phyloP scores from a whole-genome alignment of 2,797 vertebrate species.

The Manis pentadactyla region DNA sequence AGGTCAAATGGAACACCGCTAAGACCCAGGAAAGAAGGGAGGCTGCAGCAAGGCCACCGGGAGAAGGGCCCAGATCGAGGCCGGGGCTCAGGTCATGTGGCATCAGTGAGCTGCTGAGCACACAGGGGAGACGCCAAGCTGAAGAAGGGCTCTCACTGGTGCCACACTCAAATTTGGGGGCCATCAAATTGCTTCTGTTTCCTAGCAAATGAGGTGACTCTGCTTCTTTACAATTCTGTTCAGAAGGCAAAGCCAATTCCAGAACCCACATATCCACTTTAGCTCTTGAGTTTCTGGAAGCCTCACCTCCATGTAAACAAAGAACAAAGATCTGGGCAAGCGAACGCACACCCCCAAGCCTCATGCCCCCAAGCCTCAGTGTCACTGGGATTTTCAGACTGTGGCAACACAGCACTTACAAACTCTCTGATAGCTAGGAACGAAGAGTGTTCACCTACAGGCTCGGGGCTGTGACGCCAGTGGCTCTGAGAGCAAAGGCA shows the following conservation, averaged over 20 bases:
- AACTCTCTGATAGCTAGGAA: neutral
- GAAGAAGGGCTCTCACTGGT: neutral
- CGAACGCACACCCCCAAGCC: neutral
- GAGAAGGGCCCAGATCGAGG: neutral
- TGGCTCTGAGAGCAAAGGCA: neutral
- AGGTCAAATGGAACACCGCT: neutral
- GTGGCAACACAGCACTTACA: neutral
- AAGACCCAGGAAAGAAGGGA: slow-evolving; percentile 21
- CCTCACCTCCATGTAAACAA: slow-evolving; percentile 26
- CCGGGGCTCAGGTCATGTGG: neutral
- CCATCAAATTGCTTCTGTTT: neutral
- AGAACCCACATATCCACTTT: neutral
- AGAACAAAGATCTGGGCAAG: neutral
- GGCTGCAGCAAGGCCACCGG: neutral
- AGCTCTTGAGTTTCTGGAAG: neutral
- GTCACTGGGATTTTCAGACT: neutral
- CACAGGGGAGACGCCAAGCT: neutral
- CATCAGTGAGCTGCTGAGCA: neutral
- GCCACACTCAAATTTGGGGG: neutral
- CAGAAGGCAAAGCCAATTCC: slow-evolving; percentile 37
- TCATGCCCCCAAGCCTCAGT: neutral
- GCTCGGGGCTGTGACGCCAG: neutral
- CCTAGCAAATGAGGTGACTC: slow-evolving; percentile 23
- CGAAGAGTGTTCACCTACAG: neutral
- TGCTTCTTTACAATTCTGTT: slow-evolving; percentile 4